phyloP scores from a whole-genome alignment of 2,113 vertebrate genomes.

The Proteles cristata region DNA sequence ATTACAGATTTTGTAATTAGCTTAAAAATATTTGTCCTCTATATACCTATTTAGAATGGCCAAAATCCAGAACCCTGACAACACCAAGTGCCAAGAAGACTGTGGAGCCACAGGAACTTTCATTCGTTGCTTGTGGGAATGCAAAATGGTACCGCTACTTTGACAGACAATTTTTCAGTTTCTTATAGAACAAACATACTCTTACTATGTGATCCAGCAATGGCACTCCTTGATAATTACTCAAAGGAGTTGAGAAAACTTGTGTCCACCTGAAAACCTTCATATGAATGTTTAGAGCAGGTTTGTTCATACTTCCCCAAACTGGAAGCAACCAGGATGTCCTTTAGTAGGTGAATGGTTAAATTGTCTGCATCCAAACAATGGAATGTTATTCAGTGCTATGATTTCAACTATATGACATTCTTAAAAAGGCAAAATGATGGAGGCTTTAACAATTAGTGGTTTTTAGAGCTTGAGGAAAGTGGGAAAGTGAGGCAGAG shows the following conservation, averaged over 20 bases:
- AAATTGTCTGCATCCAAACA: not conserved
- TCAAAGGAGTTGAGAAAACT: not conserved
- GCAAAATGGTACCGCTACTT: not conserved
- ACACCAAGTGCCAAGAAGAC: not conserved
- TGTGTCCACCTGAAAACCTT: not conserved
- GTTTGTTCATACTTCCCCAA: not conserved
- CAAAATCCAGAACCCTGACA: not conserved
- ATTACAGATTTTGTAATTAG: conserved; percentile 1
- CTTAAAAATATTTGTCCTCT: not conserved
- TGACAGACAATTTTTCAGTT: not conserved
- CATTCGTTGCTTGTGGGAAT: not conserved
- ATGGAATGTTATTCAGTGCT: not conserved
- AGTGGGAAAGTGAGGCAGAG: not conserved
- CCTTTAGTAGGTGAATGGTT: not conserved
- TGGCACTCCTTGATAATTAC: not conserved
- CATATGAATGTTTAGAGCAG: not conserved
- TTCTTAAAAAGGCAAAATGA: not conserved
- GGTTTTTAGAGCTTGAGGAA: not conserved
- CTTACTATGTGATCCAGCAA: not conserved
- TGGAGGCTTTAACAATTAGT: not conserved
- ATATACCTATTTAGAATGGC: not conserved
- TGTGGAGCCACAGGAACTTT: not conserved
- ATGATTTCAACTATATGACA: not conserved
- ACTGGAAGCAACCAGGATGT: not conserved
- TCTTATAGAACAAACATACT: not conserved